These are phyloP conservation scores for Selenia dentaria DNA, from an alignment of 2,888 invertebrate species.

Conservation along the genomic window DNA sequence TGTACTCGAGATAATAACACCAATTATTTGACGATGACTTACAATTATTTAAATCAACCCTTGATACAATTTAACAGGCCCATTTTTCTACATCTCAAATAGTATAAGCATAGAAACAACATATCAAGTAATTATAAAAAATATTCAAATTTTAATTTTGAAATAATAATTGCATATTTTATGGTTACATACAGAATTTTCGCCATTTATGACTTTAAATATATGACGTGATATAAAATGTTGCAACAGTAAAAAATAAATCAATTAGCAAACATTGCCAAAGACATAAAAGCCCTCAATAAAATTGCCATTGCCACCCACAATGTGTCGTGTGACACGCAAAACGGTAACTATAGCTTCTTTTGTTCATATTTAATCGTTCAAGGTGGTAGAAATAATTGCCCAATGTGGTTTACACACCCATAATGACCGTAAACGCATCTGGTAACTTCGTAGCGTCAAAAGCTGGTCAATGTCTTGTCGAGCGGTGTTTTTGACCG, in stretches of 20 bases:
- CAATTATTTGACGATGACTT: no score
- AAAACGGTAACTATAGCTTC: slow-evolving; percentile 62
- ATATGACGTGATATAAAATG: no score
- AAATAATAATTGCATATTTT: no score
- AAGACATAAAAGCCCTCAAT: slow-evolving; percentile 32
- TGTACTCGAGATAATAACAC: slow-evolving; percentile 11
- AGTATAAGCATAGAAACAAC: no score
- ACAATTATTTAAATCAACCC: no score
- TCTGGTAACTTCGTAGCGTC: slow-evolving; percentile 49
- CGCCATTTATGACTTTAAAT: slow-evolving; percentile 4
- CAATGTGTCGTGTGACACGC: slow-evolving; percentile 66
- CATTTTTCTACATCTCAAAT: no score
- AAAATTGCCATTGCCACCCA: slow-evolving; percentile 55
- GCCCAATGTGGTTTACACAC: slow-evolving; percentile 62
- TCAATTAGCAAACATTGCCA: slow-evolving; percentile 17
- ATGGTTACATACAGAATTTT: not conserved
- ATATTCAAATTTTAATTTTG: no score
- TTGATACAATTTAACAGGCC: no score
- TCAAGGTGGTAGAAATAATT: slow-evolving; percentile 71
- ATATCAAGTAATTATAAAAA: no score
- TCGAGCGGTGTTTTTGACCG: slow-evolving; percentile 69
- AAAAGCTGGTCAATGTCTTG: slow-evolving; percentile 71
- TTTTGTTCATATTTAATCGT: slow-evolving; percentile 72
- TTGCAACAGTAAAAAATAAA: slow-evolving; percentile 7
- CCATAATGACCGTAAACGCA: slow-evolving; percentile 61